phyloP scores from a whole-genome alignment of 2,888 invertebrate genomes.

The Nemoura dubitans region DNA sequence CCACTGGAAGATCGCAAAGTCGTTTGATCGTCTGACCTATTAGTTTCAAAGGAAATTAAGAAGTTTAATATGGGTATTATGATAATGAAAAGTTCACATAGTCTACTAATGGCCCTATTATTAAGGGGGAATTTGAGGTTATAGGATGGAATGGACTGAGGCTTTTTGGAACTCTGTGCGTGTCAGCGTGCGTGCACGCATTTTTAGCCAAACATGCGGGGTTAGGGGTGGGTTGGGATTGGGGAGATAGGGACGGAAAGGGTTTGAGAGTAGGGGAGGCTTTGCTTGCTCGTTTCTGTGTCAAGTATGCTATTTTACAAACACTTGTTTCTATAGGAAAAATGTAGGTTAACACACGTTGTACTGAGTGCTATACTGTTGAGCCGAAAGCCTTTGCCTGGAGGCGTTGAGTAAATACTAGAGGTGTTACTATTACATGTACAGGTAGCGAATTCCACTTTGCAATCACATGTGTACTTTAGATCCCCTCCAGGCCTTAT shows the following conservation, averaged over 20 bases:
- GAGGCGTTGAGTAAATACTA: not conserved
- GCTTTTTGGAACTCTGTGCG: not conserved
- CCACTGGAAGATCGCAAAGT: not conserved
- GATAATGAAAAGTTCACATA: not conserved
- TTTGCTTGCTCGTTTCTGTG: not conserved
- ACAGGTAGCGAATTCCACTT: no score
- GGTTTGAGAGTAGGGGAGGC: not conserved
- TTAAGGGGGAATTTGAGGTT: not conserved
- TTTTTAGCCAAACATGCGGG: not conserved
- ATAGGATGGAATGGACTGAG: no score
- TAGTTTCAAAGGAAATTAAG: not conserved
- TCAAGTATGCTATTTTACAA: not conserved
- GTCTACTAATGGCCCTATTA: not conserved
- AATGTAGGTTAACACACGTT: not conserved
- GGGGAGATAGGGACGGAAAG: not conserved
- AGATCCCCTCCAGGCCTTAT: not conserved
- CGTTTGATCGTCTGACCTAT: not conserved
- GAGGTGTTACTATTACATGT: not conserved
- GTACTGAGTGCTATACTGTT: not conserved
- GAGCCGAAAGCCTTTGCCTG: not conserved
- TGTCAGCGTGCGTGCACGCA: slow-evolving; percentile 3
- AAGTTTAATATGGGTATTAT: not conserved
- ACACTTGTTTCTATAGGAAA: not conserved
- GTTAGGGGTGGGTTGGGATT: not conserved
- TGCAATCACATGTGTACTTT: not conserved